Evolutionary conservation across 2,888 invertebrate species (phyloP), one percentile per base, ranked within the genome.

Genomic region (Apodemia duryi): DNA sequence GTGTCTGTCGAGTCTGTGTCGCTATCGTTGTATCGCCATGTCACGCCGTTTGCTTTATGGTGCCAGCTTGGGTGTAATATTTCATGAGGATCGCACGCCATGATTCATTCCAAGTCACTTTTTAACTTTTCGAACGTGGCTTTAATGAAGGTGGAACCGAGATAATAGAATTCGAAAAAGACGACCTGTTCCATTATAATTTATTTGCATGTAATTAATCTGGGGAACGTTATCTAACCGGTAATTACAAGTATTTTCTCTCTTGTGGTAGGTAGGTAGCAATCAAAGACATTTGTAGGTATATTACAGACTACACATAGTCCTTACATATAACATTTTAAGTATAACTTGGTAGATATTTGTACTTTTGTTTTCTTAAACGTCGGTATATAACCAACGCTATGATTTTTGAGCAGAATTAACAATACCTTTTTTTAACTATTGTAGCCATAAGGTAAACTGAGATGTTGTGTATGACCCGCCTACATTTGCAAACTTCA

Each of bases 31-130:
- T 91, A 91, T 91, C 91, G 89, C 84, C 81, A 81, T 88, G 90
- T 90, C 88, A 89, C 83, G 81, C 85, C 86, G 86, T 90, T 90
- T 91, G 89, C 88, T 91, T 91, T 91, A 91, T 91, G 90, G 90
- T 89, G 87, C 88, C 91, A 90, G 89, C 84, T 83, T 78, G 78
- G 82, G 85, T 87, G 89, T 89, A 91, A 91, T 91, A 91, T 91
- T 86, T 91, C 91, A 91, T 88, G 85, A 81, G 85, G 86, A 90
- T 89, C 88, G 88, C 89, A 90, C 88, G 87, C 90, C 88, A 88
- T 91, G 89, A 89, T 88, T 91, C 88, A 91, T 90, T 86, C 83
- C 80, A 73, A 77, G 81, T 80, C 85, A 88, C 85, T 88, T 91
- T 90, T 90, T 85, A 86, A 88, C 80, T 82, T 87, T 85, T 85